Conservation (phyloP, 1,140 invertebrate species). For the Monomorium pharaonis region DNA sequence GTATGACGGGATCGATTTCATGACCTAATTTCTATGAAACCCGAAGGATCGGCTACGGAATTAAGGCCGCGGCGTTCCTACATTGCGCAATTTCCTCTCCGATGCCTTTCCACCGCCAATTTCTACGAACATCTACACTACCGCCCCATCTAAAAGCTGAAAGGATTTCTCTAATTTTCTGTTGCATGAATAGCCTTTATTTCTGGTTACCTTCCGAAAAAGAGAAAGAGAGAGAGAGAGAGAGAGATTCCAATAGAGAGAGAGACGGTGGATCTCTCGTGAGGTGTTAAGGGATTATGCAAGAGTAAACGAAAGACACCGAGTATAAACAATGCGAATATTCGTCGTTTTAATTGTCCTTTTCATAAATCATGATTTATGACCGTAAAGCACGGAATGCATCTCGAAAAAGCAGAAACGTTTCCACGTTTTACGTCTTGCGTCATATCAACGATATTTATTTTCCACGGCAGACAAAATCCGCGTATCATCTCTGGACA, state of each 20-base stretch:
- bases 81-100: conserved; percentile 36
- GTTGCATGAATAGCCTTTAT: conserved; percentile 1
- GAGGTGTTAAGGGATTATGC: conserved; percentile 40
- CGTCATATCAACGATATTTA: conserved; percentile 40
- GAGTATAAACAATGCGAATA: conserved; percentile 25
- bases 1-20: conserved; percentile 20
- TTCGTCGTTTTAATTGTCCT: conserved; percentile 42
- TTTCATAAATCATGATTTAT: conserved; percentile 42
- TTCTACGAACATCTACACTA: background rate
- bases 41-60: conserved; percentile 11
- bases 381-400: background rate
- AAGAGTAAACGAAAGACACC: conserved; percentile 42
- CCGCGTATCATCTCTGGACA: conserved; percentile 27
- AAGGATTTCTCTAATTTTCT: conserved; percentile 25
- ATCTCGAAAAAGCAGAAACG: conserved; percentile 30
- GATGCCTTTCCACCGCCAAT: background rate
- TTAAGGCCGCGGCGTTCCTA: conserved; percentile 11
- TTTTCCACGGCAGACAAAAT: conserved; percentile 27
- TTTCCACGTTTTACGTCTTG: conserved; percentile 12
- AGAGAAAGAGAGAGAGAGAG: no score
- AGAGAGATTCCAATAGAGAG: no score
- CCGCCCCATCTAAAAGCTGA: background rate
- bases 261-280: background rate
- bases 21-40: conserved; percentile 20
- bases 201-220: conserved; percentile 30